Base-by-base conservation (phyloP, 2,113 vertebrate species). In the Microcebus murinus region DNA sequence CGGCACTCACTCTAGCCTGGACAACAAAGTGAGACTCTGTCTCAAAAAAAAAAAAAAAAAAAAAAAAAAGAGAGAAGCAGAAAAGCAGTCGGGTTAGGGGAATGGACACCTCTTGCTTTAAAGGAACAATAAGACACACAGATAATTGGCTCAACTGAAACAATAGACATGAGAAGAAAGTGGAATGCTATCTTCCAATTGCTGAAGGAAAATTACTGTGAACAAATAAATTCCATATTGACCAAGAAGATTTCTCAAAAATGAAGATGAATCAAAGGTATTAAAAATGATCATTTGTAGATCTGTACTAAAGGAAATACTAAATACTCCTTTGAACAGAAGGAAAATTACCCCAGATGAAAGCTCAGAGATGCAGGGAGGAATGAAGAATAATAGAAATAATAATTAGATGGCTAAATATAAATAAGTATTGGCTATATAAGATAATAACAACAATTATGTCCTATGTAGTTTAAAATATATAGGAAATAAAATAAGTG, bases 391-490 rank as follows among this genome's bases (percentile, higher is more conserved):
- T 27, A 74, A 36, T n/a, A 83, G 18, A 91, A 94, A 79, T 59
- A 86, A 71, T 25, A 76, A n/a, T 88, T 59, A 45, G 27, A 23
- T 71, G 42, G 39, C 57, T 85, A 61, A 80, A 31, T 87, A 21
- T 63, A 87, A 95, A 89, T 82, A 67, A 96, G 77, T 79, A 61
- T n/a, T 65, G 48, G 45, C 15, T 61, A 1, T 11, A 61, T 82
- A 55, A 81, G 70, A 77, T 48, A 59, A 68, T 42, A 83, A 65
- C 31, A 86, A 70, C n/a, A 31, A 92, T 87, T 50, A 73, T 92
- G 48, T 92, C 29, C 8, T 27, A 9, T 83, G n/a, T 31, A 87
- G 31, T 92, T 93, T 80, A 65, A 93, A 95, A 87, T 83, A 83
- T 63, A 61, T 39, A 55, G 17, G 34, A 27, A 84, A n/a, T 87